These are phyloP conservation scores for Calameuta pallipes DNA, from an alignment of 2,888 invertebrate species.

Conservation along the genomic window DNA sequence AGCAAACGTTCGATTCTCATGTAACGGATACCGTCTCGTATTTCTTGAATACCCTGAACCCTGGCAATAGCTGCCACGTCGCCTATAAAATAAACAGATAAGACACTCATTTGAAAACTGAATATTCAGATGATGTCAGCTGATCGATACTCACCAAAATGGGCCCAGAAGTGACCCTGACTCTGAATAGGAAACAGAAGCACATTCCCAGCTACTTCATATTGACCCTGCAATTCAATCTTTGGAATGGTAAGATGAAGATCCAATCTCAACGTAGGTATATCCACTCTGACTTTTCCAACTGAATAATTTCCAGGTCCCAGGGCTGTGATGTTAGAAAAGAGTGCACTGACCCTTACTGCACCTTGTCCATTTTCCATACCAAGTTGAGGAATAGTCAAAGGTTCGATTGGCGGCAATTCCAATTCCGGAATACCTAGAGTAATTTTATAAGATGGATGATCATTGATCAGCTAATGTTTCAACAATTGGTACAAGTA, in stretches of 20 bases:
- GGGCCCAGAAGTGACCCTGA: slow-evolving; percentile 84
- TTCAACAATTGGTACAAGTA: slow-evolving; percentile 38
- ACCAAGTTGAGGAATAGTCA: slow-evolving; percentile 76
- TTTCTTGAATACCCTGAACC: slow-evolving; percentile 76
- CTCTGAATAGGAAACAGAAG: slow-evolving; percentile 82
- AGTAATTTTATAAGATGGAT: neutral
- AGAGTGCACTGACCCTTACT: slow-evolving; percentile 78
- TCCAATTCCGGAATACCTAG: slow-evolving; percentile 77
- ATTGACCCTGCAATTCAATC: slow-evolving; percentile 80
- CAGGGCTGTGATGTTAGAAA: slow-evolving; percentile 80
- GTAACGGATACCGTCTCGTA: slow-evolving; percentile 72
- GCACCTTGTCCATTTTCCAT: slow-evolving; percentile 85
- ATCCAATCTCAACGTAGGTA: slow-evolving; percentile 54
- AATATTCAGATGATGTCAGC: neutral
- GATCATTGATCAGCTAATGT: neutral
- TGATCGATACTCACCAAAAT: slow-evolving; percentile 73
- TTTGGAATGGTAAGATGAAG: slow-evolving; percentile 70
- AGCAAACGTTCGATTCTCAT: slow-evolving; percentile 77
- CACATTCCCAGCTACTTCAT: slow-evolving; percentile 83
- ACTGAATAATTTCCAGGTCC: slow-evolving; percentile 82
- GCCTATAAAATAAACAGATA: slow-evolving; percentile 66
- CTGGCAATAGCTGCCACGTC: slow-evolving; percentile 79
- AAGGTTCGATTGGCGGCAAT: slow-evolving; percentile 81
- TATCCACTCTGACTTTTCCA: slow-evolving; percentile 69
- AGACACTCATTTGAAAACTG: neutral